A percentile compares a stretch with the other conserved stretches of the same genome.
phyloP scores from a whole-genome alignment of 2,888 invertebrate species.

The Oscheius sp. region DNA sequence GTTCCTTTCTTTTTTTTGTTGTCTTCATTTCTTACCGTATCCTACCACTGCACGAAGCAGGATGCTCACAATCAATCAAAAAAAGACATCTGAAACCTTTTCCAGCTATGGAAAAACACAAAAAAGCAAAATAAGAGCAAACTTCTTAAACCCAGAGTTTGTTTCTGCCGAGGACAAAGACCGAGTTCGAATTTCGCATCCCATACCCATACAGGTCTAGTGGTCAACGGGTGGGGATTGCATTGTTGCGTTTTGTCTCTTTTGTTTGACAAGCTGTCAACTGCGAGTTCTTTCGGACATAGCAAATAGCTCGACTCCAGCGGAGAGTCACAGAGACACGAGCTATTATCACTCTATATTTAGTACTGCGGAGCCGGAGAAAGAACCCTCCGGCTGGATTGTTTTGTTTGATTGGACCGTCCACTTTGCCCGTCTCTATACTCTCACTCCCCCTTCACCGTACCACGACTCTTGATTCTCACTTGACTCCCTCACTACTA shows the following conservation, averaged over 20 bases:
- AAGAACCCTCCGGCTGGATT: slow-evolving; percentile 1
- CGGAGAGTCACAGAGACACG: slow-evolving; percentile 18
- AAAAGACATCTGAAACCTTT: no score
- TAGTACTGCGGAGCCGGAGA: slow-evolving; percentile 23
- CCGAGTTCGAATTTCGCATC: slow-evolving; percentile 5
- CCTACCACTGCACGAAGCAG: neutral
- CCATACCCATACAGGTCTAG: neutral
- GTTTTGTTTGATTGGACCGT: slow-evolving; percentile 32
- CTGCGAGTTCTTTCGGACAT: slow-evolving; percentile 37
- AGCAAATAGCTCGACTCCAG: slow-evolving; percentile 33
- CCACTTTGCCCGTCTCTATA: neutral
- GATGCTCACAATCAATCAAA: no score
- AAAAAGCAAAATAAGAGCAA: neutral
- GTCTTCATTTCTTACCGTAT: neutral
- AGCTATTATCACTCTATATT: slow-evolving; percentile 38
- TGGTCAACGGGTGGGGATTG: slow-evolving; percentile 15
- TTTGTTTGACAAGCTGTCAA: slow-evolving; percentile 41
- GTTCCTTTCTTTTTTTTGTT: neutral
- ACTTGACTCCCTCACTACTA: neutral
- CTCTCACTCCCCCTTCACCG: neutral
- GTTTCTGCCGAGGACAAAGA: neutral
- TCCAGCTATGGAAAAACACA: neutral
- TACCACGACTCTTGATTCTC: neutral
- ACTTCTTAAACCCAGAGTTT: neutral
- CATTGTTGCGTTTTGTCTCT: slow-evolving; percentile 37